Evolutionary conservation across 2,888 invertebrate species (phyloP).

Genomic region (Tetheella fluctuosa): DNA sequence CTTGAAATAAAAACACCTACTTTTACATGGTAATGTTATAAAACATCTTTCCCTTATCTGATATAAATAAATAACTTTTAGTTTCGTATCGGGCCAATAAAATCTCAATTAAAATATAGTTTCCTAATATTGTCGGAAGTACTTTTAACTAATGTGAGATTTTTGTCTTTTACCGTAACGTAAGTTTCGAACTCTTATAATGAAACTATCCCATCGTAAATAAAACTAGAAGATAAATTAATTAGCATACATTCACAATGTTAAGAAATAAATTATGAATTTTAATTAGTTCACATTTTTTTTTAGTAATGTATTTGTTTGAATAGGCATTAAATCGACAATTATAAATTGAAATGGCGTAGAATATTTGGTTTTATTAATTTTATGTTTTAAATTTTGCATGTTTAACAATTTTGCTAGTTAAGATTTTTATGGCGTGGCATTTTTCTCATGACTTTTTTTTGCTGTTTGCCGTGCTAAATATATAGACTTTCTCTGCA

Average conservation of each 20-base stretch:
- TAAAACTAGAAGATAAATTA: constrained; percentile 32
- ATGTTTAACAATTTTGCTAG: not conserved
- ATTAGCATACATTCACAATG: constrained; percentile 25
- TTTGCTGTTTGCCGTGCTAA: not conserved
- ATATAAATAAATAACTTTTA: constrained; percentile 30
- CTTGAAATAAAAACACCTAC: not conserved
- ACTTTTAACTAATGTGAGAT: constrained; percentile 52
- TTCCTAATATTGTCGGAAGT: constrained; percentile 47
- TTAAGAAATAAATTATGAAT: constrained; percentile 9
- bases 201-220: constrained; percentile 14
- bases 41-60: constrained; percentile 30
- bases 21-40: not conserved
- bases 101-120: constrained; percentile 18
- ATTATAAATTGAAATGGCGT: not conserved
- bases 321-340: constrained; percentile 6
- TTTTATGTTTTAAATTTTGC: constrained; percentile 5
- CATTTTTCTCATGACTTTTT: not conserved
- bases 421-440: not conserved
- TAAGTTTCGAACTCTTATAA: constrained; percentile 27
- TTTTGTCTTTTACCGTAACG: constrained; percentile 43
- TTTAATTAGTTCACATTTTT: constrained; percentile 12
- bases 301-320: not conserved
- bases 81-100: constrained; percentile 23
- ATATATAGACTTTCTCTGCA: not conserved
- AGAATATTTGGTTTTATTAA: not conserved